Base-by-base conservation (phyloP, 2,797 vertebrate species). In the Enteromius treurensis region DNA sequence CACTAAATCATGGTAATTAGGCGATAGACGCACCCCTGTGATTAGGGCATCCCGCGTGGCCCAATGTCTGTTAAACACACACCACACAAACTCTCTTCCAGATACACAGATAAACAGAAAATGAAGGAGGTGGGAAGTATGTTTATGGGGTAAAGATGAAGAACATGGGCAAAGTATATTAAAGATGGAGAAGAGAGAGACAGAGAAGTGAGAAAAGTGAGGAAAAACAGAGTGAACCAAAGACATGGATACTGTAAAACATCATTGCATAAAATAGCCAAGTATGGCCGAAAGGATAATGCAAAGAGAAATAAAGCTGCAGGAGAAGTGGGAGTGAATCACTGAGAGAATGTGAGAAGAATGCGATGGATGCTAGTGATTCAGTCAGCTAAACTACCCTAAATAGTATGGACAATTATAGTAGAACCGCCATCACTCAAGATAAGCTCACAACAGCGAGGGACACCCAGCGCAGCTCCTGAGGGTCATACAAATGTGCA, bases 71-170 rank as follows among this genome's bases (percentile, higher is more conserved):
- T 83, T 80, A 85, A 82, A 82, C 70, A 80, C 79, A 84, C 77
- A 86, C 77, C 55, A 49, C 42, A 64, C 77, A 73, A 58, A 74
- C 40, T 80, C 67, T 45, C 73, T 78, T 74, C 62, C 40, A 81
- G 71, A 85, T 68, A 68, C 17, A 79, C 32, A 69, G 53, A 42
- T 45, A 42, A 67, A 69, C 10, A 49, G 55, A 78, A 92, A 91
- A 90, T 91, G 91, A 93, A 92, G 90, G 85, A 90, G 89, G 77
- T 89, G 88, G 89, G 87, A 89, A 90, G 85, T 73, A 83, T n/a
- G 85, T 71, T 49, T 75, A 40, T 67, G 79, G 71, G 71, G 80
- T 75, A 77, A 79, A 78, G 62, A 58, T 60, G 49, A 69, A 70
- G 73, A 74, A 49, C 15, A 21, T 84, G 53, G 60, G 69, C 34